A percentile compares a stretch with the other conserved stretches of the same genome.
These are phyloP conservation scores for Ganaspis sp. DNA, from an alignment of 1,140 invertebrate genomes.

Conservation along the genomic window DNA sequence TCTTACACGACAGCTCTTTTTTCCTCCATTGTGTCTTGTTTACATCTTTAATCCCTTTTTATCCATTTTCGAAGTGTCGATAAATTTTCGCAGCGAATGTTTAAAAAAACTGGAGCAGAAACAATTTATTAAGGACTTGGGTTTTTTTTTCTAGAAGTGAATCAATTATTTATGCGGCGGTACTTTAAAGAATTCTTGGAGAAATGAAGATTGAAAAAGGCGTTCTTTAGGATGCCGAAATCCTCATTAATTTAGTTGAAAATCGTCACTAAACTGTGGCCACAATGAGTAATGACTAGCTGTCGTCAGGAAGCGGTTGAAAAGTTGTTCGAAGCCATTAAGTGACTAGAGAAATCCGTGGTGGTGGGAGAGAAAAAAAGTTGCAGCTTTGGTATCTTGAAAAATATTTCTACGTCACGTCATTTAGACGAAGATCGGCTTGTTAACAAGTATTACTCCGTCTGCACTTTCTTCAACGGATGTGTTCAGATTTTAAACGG, in stretches of 20 bases:
- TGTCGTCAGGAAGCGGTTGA: neutral
- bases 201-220: neutral
- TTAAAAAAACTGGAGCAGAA: too few relatives aligned
- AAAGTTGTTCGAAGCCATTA: neutral
- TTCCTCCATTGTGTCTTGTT: too few relatives aligned
- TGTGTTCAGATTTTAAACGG: neutral
- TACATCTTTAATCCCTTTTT: too few relatives aligned
- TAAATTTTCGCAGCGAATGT: too few relatives aligned
- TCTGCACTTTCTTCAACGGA: constrained; percentile 31
- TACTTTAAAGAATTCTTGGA: neutral
- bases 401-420: constrained; percentile 47
- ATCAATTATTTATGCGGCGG: too few relatives aligned
- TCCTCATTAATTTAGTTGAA: constrained; percentile 16
- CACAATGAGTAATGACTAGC: constrained; percentile 17
- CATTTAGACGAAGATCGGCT: constrained; percentile 57
- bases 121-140: too few relatives aligned
- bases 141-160: too few relatives aligned
- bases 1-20: too few relatives aligned
- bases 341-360: neutral
- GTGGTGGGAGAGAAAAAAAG: neutral
- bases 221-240: neutral
- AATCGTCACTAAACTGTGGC: neutral
- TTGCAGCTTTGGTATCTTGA: neutral
- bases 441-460: constrained; percentile 60
- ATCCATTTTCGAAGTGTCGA: too few relatives aligned